Base-by-base conservation (phyloP, 1,140 invertebrate genomes). In the Drosophila santomea region DNA sequence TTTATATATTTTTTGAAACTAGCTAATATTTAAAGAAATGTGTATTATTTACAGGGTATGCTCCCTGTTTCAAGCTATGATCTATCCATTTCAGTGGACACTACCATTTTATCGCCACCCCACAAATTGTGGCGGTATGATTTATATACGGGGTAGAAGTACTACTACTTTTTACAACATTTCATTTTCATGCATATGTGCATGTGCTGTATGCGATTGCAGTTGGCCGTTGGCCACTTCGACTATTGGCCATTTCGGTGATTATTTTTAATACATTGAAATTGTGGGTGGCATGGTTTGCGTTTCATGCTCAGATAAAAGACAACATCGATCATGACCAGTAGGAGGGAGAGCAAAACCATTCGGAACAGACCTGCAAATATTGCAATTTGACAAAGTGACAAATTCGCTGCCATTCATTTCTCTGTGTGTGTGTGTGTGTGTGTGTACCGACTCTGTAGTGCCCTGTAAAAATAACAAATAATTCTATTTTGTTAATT, bases 371-470 rank as follows among this genome's bases (percentile, higher is more conserved):
- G 11, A 28, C 25, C 35, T 20, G 69, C 48, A 63, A 48, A 74
- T 63, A 52, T 47, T 56, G 45, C 66, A 78, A 72, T 78, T 77
- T 41, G 57, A 59, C 73, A 81, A 72, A 80, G 36, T 81, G 78
- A 81, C 78, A 81, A 81, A 81, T 81, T 80, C 51, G 15, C 43
- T 23, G 51, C 55, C 55, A 80, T 80, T 80, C 58, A 56, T 71
- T 51, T 60, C 14, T n/a, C 50, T 48, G 57, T 43, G 54, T 15
- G 25, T 14, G 23, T n/a, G 3, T 2, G 36, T 4, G 12, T 32
- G 15, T n/a, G n/a, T n/a, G n/a, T n/a, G n/a, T n/a, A n/a, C n/a
- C n/a, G n/a, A n/a, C n/a, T n/a, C n/a, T n/a, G n/a, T n/a, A n/a
- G 3, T 66, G 32, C 20, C 35, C 62, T 63, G 23, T 20, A 14